Evolutionary conservation across 1,140 invertebrate species (phyloP).

Genomic region (Zaprionus lachaisei): DNA sequence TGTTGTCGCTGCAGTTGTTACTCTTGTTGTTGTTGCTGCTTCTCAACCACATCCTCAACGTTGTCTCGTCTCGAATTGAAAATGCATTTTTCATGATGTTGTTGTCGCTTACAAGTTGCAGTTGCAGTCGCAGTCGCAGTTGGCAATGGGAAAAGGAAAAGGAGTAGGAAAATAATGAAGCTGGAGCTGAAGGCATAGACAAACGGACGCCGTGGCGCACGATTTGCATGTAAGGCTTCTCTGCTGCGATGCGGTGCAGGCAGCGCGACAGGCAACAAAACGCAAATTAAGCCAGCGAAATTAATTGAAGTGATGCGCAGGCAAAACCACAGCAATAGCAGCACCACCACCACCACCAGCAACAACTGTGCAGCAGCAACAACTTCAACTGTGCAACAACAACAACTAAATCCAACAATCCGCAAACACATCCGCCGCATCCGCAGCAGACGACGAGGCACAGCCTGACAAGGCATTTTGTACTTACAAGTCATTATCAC

Average conservation of each 20-base stretch:
- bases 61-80: constrained; percentile 66
- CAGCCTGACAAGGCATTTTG: constrained; percentile 81
- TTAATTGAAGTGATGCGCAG: constrained; percentile 83
- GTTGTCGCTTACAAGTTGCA: constrained; percentile 45
- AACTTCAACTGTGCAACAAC: background rate
- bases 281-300: constrained; percentile 79
- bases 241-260: background rate
- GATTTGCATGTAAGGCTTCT: constrained; percentile 78
- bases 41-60: constrained; percentile 47
- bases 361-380: constrained; percentile 27
- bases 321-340: constrained; percentile 46
- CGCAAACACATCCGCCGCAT: constrained; percentile 32
- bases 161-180: constrained; percentile 77
- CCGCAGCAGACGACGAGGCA: background rate
- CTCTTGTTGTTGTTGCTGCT: constrained; percentile 23
- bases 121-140: constrained; percentile 34
- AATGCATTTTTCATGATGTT: constrained; percentile 83
- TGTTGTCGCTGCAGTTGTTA: constrained; percentile 12
- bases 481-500: constrained; percentile 84
- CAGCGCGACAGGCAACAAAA: constrained; percentile 54
- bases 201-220: constrained; percentile 82
- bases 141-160: constrained; percentile 16
- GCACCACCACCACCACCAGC: background rate
- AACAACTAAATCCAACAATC: constrained; percentile 42
- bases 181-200: constrained; percentile 62